A percentile compares a stretch with the other conserved stretches of the same genome.
Evolutionary conservation across 1,140 invertebrate genomes (phyloP).

Genomic region (Muscidifurax raptorellus): DNA sequence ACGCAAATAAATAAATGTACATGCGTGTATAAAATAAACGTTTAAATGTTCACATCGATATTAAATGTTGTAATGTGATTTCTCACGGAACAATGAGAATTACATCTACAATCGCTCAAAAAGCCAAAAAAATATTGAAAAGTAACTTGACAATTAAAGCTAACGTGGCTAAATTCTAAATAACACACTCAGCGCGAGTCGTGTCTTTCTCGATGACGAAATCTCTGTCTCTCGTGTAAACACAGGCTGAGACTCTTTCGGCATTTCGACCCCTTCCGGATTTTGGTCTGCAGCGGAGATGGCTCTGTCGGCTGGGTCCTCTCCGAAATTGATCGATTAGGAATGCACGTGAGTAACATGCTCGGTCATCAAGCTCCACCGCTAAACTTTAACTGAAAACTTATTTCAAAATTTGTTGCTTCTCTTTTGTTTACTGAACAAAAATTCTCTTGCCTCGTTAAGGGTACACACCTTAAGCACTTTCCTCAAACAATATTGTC

Average conservation of each 20-base stretch:
- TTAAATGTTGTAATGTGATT: not conserved
- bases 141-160: not conserved
- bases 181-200: not conserved
- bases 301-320: slow-evolving; percentile 96
- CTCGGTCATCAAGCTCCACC: not conserved
- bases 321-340: slow-evolving; percentile 92
- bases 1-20: not conserved
- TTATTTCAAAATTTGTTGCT: slow-evolving; percentile 1
- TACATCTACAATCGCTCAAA: not conserved
- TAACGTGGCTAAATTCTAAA: not conserved
- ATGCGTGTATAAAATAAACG: not conserved
- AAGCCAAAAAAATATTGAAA: not conserved
- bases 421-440: not conserved
- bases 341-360: slow-evolving; percentile 88
- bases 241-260: slow-evolving; percentile 87
- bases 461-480: not conserved
- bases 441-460: not conserved
- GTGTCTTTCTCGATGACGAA: slow-evolving; percentile 23
- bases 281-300: slow-evolving; percentile 94
- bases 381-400: not conserved
- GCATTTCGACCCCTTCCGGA: slow-evolving; percentile 93
- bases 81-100: not conserved
- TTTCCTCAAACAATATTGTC: not conserved
- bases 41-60: not conserved
- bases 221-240: slow-evolving; percentile 38